Evolutionary conservation across 2,113 vertebrate genomes (phyloP).

Genomic region (Erpornis zantholeuca): DNA sequence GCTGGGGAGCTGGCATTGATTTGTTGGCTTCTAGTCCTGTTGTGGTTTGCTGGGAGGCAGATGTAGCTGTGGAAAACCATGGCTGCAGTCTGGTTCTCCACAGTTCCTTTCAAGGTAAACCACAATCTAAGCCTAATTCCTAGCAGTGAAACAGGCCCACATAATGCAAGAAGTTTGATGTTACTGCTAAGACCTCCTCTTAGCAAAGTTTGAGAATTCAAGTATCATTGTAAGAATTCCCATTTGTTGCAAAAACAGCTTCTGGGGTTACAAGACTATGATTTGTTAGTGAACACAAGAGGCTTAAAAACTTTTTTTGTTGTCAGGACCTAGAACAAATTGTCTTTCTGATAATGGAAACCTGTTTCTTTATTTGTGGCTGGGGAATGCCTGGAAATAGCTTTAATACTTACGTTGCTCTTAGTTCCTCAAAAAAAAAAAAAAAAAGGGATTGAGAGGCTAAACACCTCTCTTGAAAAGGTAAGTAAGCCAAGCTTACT

Average conservation of each 20-base stretch:
- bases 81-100: neutral
- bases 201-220: neutral
- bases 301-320: neutral
- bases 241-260: neutral
- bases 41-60: neutral
- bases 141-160: neutral
- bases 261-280: accelerated
- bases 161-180: neutral
- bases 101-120: neutral
- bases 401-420: neutral
- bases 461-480: neutral
- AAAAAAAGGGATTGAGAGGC: neutral
- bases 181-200: neutral
- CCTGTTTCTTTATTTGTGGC: neutral
- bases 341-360: neutral
- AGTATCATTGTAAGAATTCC: neutral
- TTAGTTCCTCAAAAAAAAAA: neutral
- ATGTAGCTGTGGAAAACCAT: neutral
- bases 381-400: neutral
- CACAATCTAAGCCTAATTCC: neutral
- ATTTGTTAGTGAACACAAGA: neutral
- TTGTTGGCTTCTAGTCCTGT: neutral
- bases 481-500: neutral
- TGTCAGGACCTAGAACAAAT: neutral
- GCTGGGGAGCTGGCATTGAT: accelerated